A percentile compares a stretch with the other conserved stretches of the same genome.
Evolutionary conservation across 2,888 invertebrate genomes (phyloP).

Genomic region (Lasioglossum villosulum): DNA sequence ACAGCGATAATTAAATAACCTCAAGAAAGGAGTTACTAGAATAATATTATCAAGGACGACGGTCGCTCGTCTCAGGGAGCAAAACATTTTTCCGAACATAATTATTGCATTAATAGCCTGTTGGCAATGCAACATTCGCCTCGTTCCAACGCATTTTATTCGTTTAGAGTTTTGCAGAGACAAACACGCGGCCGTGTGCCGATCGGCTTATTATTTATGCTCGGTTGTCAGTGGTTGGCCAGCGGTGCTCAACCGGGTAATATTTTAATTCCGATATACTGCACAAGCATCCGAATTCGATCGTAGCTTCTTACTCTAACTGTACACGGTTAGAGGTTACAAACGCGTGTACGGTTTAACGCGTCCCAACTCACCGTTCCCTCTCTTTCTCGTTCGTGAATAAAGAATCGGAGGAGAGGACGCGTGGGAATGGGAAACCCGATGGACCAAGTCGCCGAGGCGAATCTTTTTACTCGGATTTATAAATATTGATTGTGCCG

Average conservation of each 20-base stretch:
- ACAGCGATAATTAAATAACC: neutral
- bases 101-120: neutral
- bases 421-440: constrained; percentile 17
- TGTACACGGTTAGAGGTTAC: constrained; percentile 26
- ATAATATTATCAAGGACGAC: neutral
- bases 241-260: constrained; percentile 28
- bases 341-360: constrained; percentile 31
- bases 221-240: constrained; percentile 38
- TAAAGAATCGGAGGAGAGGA: constrained; percentile 18
- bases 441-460: neutral
- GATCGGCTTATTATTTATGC: constrained; percentile 60
- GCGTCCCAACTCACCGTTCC: constrained; percentile 23
- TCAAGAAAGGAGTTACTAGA: neutral
- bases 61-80: neutral
- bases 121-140: neutral
- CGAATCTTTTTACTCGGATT: neutral
- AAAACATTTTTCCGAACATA: neutral
- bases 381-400: neutral
- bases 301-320: neutral
- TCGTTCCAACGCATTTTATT: constrained; percentile 48
- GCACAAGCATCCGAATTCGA: neutral
- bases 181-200: constrained; percentile 9
- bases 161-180: constrained; percentile 56
- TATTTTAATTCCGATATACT: neutral
- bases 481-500: neutral